Evolutionary conservation across 2,113 vertebrate genomes (phyloP), one percentile per base, ranked within the genome.

Genomic region (Coptodon rendalli): DNA sequence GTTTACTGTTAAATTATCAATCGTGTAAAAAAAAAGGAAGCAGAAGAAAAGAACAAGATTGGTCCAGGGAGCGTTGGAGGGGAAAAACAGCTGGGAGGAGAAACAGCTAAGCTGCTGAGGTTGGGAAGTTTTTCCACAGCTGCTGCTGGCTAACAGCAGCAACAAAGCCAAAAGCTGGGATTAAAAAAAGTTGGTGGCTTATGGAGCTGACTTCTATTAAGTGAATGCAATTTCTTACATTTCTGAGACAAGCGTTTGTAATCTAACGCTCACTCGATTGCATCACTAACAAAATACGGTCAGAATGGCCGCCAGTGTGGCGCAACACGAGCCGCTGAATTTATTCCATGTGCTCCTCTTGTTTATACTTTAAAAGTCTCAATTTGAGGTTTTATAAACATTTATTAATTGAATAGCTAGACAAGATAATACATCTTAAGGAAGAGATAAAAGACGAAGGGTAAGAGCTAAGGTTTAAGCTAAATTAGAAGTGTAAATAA

Each of bases 121-220:
- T 78, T 87, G 76, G 80, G 61, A 83, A 82, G 82, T 88, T 88
- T 87, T 84, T 76, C 71, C 73, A 84, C 90, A 81, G 90, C 87
- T 87, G 87, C 89, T 89, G 54, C 80, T 66, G 86, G 85, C 83
- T 59, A 89, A 63, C 80, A 79, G 78, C 78, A 86, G 80, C 89
- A 91, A 91, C 81, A 89, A 86, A 88, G 86, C 92, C 71, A 68
- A 81, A 81, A 91, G 87, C 89, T 87, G 78, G 82, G 88, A 89
- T 92, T 89, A 38, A 63, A 73, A 83, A 89, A 73, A 22, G 53
- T 87, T 63, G 63, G 80, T 78, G 63, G 56, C 43, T 52, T 22
- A 78, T n/a, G 16, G 68, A 73, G 53, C 81, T 50, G 85, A 93
- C 79, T 86, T 83, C 56, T 88, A 90, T 92, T 84, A 87, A 92